Evolutionary conservation across 2,797 vertebrate species (phyloP), one percentile per base, ranked within the genome.

Genomic region (Gallirallus australis): DNA sequence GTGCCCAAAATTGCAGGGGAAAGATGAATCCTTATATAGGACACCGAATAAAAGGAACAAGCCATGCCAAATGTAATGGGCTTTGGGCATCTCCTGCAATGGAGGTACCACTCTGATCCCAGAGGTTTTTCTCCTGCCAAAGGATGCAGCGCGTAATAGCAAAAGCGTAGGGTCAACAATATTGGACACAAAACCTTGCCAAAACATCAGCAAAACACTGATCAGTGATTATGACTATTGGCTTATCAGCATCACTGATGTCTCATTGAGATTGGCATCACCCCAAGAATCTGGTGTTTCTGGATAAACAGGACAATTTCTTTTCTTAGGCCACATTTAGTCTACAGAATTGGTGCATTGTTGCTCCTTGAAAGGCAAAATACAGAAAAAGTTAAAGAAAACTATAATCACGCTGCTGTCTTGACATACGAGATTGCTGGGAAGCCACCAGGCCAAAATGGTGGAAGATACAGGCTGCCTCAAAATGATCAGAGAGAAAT

Each of bases 301-400:
- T 63, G 73, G 87, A 79, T 53, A 93, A 95, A 91, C 56, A 87
- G 76, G 70, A 71, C 30, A 17, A 42, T 72, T 84, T 66, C 42
- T 95, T 91, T 75, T 93, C 91, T 84, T 28, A 70, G 72, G 68
- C 56, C 66, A 47, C 52, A 45, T 70, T 83, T 37, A 73, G 61
- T 8, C 14, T 6, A 17, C 60, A 70, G 73, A 93, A 84, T 89
- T 2, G 9, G 56, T 68, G 66, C 73, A 47, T 47, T 90, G 87
- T 57, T 91, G 66, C 66, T 91, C 40, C 80, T 90, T 86, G 80
- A 84, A 91, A 94, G 42, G 66, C 65, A 89, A 45, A 90, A 94
- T 77, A 61, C 77, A 82, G 81, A 45, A 39, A 31, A 53, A 91
- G 89, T 61, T 57, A 82, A 93, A 88, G 60, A 77, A 94, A 94